phyloP scores from a whole-genome alignment of 2,888 invertebrate species.

The Sinopyrophorus schimmeli region DNA sequence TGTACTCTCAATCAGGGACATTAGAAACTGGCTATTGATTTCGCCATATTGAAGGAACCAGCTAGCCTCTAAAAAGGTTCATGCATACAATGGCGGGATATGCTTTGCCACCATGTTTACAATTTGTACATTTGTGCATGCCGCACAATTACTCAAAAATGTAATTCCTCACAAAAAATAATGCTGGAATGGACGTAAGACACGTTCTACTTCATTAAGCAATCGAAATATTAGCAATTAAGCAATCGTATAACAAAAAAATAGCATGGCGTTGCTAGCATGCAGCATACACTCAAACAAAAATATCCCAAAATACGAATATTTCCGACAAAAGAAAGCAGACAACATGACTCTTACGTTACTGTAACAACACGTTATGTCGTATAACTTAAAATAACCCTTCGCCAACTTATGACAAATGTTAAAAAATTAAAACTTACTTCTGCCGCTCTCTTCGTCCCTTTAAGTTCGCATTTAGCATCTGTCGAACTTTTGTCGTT shows the following conservation, averaged over 20 bases:
- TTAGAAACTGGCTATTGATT: constrained; percentile 41
- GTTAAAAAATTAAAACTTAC: constrained; percentile 62
- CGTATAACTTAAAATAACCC: too few species aligned
- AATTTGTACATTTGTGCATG: constrained; percentile 12
- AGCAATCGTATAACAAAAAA: constrained; percentile 3
- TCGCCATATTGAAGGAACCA: constrained; percentile 44
- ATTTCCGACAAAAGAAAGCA: neutral
- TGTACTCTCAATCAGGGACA: constrained; percentile 23
- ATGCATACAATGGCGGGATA: constrained; percentile 40
- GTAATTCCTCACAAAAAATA: neutral
- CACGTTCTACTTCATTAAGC: neutral
- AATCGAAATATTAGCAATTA: constrained; percentile 1
- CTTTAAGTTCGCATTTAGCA: constrained; percentile 81
- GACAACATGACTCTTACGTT: too few species aligned
- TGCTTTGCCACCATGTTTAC: constrained; percentile 38
- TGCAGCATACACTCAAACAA: constrained; percentile 1
- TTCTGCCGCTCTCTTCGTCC: constrained; percentile 86
- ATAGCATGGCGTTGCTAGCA: constrained; percentile 22
- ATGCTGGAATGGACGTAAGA: neutral
- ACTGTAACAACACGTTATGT: too few species aligned
- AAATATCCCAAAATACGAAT: constrained; percentile 1
- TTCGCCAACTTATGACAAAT: too few species aligned
- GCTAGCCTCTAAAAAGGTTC: constrained; percentile 46
- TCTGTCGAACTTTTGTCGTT: constrained; percentile 73
- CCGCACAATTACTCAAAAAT: constrained; percentile 1